Evolutionary conservation across 1,140 invertebrate genomes (phyloP), one percentile per base, ranked within the genome.

Genomic region (Rhyacophila brunnea): DNA sequence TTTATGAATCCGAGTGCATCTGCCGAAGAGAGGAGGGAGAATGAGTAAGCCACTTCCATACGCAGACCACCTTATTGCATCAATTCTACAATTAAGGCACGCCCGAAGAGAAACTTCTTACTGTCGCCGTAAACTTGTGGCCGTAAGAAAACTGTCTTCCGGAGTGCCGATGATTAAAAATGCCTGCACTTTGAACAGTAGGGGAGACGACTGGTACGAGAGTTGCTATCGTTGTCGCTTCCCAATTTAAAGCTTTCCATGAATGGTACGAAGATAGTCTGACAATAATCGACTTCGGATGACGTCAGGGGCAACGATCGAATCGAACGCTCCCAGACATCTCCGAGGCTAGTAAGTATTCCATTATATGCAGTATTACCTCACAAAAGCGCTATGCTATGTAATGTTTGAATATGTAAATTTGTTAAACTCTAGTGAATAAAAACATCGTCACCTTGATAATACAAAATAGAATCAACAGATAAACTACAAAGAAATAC

Each of bases 61-160:
- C 73, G 74, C 74, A 73, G 75, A 73, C 15, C 35, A 71, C 73
- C 23, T 70, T 75, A 75, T 74, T 45, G 43, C 43, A 15, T 45
- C 43, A 15, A 15, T 28, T 28, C 23, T 28, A 28, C 3, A 28
- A 28, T 28, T 28, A 28, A 28, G 9, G 23, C 23, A 28, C 4
- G 9, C 23, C 23, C 4, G 23, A 28, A 28, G 23, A 28, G 23
- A 28, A 9, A 9, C 9, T 28, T 28, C 23, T 28, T 9, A 9
- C 23, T 9, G 23, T 28, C 23, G 23, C 23, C 4, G 23, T 28
- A 3, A 9, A 9, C 23, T 28, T 9, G 4, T 3, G 23, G 4
- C 23, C 23, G 23, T 28, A n/a, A 40, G 38, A 40, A 40, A 40
- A 40, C 38, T 40, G 15, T n/a, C 38, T 40, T 40, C 15, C 15